These are phyloP conservation scores for Conomelus anceps DNA, from an alignment of 2,888 invertebrate species.

Conservation along the genomic window DNA sequence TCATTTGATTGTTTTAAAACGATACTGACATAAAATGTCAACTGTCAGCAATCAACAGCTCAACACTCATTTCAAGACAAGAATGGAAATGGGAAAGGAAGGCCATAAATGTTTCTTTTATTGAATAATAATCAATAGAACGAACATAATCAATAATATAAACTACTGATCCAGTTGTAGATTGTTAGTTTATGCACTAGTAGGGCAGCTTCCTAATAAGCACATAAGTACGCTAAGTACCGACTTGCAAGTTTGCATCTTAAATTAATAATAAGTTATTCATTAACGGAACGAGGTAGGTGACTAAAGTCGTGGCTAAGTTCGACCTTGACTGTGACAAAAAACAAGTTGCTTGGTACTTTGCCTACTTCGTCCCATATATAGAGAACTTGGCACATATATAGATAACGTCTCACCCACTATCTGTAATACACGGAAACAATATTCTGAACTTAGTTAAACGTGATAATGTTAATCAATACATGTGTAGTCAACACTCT, in stretches of 20 bases:
- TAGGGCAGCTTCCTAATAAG: neutral
- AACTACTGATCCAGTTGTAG: neutral
- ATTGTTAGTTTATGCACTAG: neutral
- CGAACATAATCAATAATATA: neutral
- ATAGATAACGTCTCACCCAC: neutral
- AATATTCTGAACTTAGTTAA: neutral
- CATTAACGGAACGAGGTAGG: neutral
- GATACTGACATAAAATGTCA: neutral
- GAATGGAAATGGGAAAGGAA: neutral
- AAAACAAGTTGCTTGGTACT: neutral
- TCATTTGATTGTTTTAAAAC: neutral
- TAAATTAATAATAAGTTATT: neutral
- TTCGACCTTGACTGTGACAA: neutral
- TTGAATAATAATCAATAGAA: neutral
- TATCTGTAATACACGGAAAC: neutral
- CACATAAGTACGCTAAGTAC: neutral
- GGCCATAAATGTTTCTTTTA: neutral
- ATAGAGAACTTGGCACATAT: neutral
- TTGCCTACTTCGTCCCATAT: neutral
- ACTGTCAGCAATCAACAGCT: too few species aligned
- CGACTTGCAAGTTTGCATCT: neutral
- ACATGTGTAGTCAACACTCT: neutral
- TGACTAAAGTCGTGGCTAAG: neutral
- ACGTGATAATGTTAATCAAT: neutral
- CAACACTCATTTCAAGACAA: neutral